Evolutionary conservation across 2,113 vertebrate genomes (phyloP), one percentile per base, ranked within the genome.

Genomic region (Xenopus laevis): DNA sequence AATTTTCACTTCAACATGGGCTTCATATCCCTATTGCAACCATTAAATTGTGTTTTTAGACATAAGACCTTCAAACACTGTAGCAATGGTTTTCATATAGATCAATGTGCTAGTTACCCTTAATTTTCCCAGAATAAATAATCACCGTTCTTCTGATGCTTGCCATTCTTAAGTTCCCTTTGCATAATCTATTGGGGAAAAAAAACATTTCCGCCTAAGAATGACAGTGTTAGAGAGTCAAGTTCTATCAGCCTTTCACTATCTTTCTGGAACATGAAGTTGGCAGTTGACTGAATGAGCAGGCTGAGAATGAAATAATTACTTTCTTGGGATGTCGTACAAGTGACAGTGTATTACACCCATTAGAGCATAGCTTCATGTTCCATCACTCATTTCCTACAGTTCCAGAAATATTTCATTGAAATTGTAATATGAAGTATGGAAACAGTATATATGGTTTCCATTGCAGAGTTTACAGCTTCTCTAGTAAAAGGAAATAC

Each of bases 361-460:
- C 65, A 69, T 75, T 75, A 69, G 73, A 75, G 73, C 58, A 75
- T 75, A 58, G 73, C 73, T 75, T 75, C 69, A 75, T 75, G 73
- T 75, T 69, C 58, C 73, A 30, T 75, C 65, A 75, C 58, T 75
- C 73, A 75, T 45, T 62, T 63, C 68, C 23, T 63, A 65, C 58
- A 13, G 58, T 69, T 58, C 65, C 73, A 75, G 65, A 75, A 75
- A 75, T 69, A 27, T 27, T 27, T 27, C 58, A 47, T 67, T 75
- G 65, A 63, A 75, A 68, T 62, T 68, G 69, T 75, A 69, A 75
- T 75, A 27, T 27, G 23, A 75, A 63, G 73, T 53, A 57, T 55
- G 68, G 62, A 46, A 69, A 68, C 27, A 45, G 58, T 18, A 52
- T 68, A 75, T 53, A 69, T 75, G 30, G 65, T 21, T 4, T 10